Base-by-base conservation (phyloP, 2,797 vertebrate species). In the Silurus lanzhouensis region DNA sequence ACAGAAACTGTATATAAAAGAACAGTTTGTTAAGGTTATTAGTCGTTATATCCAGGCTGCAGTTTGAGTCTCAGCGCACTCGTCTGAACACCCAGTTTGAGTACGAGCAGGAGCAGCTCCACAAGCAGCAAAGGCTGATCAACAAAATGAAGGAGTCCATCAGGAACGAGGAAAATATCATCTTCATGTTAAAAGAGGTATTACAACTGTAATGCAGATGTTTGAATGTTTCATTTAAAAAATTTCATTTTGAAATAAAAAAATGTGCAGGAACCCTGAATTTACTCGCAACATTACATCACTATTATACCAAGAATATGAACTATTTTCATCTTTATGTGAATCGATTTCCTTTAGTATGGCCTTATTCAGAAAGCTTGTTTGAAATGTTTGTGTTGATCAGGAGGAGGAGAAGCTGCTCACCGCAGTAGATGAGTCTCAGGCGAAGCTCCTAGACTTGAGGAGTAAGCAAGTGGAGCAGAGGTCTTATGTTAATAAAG, bases 51-150 rank as follows among this genome's bases (percentile, higher is more conserved):
- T 78, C 74, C 91, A 99, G 98, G 85, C 92, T 98, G 88, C 96
- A 98, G 90, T 98, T 98, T 95, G 97, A 98, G 91, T 96, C 91
- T 89, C 98, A 98, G 85, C 93, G 91, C 67, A 95, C 93, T 20
- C 93, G 93, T 17, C 91, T 99, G 75, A 95, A 89, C 1, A 9
- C 93, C 85, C 96, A 97, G 85, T 88, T 97, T 10, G 96, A 97
- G 89, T 99, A 97, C 60, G 94, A 94, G 84, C 92, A 89, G 82
- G 93, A 88, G 44, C 95, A 96, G 14, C 91, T 97, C 38, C 92
- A 95, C 87, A 96, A 98, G 92, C 91, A 91, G 82, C 86, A 31
- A 57, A 94, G 84, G 15, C 93, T 95, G 48, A 88, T 95, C 55
- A 83, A 6, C 10, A 92, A 88, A 48, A 87, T 95, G 78, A 93